Conservation (phyloP, 2,113 vertebrate species). For the Urocitellus parryii region DNA sequence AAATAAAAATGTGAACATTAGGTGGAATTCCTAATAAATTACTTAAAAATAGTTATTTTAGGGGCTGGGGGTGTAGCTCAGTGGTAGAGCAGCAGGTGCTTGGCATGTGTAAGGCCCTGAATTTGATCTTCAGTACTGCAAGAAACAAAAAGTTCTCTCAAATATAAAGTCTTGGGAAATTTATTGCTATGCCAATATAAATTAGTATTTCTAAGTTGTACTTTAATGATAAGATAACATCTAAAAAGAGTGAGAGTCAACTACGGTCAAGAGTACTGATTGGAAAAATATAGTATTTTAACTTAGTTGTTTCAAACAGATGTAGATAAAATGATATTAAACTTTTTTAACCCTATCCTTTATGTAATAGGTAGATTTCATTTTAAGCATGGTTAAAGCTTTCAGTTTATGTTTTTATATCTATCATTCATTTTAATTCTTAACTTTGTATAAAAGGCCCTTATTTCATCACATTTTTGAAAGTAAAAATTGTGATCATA, state of each 20-base stretch:
- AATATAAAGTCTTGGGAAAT: constrained; percentile 43
- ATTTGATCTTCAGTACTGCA: neutral
- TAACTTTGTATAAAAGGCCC: constrained; percentile 49
- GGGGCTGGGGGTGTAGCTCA: neutral
- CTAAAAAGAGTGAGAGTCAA: constrained; percentile 27
- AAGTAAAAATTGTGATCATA: constrained; percentile 12
- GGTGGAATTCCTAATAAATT: constrained; percentile 52
- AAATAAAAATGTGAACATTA: constrained; percentile 56
- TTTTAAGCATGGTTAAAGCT: constrained; percentile 56
- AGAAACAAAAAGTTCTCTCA: constrained; percentile 6
- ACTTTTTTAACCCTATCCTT: constrained; percentile 42
- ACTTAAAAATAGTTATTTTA: constrained; percentile 56
- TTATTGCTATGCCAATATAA: constrained; percentile 37
- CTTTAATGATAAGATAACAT: constrained; percentile 18
- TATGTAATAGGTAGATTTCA: constrained; percentile 55
- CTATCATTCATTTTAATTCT: constrained; percentile 38
- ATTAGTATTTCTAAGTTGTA: constrained; percentile 45
- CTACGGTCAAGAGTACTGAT: constrained; percentile 28
- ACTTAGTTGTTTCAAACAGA: constrained; percentile 48
- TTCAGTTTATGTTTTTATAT: constrained; percentile 54
- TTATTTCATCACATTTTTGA: constrained; percentile 32
- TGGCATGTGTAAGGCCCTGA: neutral
- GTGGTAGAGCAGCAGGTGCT: neutral
- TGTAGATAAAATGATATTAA: constrained; percentile 60
- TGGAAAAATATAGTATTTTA: constrained; percentile 57